phyloP scores from a whole-genome alignment of 2,797 vertebrate genomes.

The Squalus acanthias region DNA sequence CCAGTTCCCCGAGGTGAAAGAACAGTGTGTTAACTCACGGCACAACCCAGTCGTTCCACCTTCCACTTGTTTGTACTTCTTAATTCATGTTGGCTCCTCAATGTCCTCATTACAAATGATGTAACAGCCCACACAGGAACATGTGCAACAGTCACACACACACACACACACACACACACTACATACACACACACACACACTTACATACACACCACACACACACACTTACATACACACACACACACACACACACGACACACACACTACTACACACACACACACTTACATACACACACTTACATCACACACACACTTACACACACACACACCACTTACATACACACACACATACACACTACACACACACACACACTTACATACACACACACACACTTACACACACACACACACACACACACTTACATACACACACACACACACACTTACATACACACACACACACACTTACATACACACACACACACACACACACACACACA shows the following conservation, averaged over 20 bases:
- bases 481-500: too few relatives aligned
- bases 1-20: background rate
- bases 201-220: background rate
- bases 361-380: too few relatives aligned
- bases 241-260: background rate
- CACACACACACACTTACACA: too few relatives aligned
- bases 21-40: background rate
- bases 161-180: background rate
- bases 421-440: too few relatives aligned
- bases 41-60: background rate
- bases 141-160: background rate
- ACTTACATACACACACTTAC: background rate
- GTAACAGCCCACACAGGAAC: background rate
- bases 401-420: too few relatives aligned
- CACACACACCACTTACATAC: background rate
- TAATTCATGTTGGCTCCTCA: background rate
- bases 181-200: background rate
- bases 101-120: background rate
- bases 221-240: background rate
- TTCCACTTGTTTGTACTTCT: too few relatives aligned
- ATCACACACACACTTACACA: background rate
- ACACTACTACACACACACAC: background rate
- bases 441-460: too few relatives aligned
- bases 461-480: too few relatives aligned
- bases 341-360: too few relatives aligned